Conservation (phyloP, 2,113 vertebrate genomes). For the Leptobrachium ailaonicum region DNA sequence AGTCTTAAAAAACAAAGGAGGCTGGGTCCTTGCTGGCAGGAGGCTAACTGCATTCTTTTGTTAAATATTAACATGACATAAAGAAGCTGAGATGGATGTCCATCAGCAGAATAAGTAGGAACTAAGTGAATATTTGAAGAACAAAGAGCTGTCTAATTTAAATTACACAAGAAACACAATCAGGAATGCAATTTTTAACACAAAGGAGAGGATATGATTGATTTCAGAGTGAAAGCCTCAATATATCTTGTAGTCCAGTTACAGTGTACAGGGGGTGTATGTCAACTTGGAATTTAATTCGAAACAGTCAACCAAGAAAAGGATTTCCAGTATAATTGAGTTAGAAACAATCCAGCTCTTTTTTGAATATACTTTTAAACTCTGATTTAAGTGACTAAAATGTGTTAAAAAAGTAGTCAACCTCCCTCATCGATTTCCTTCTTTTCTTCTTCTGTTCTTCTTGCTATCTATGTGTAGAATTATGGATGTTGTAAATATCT, state of each 20-base stretch:
- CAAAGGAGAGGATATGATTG: constrained; percentile 57
- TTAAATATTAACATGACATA: constrained; percentile 79
- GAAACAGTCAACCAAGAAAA: background rate
- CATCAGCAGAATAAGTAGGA: constrained; percentile 76
- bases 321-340: too few relatives aligned
- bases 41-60: constrained; percentile 74
- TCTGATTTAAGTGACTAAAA: too few relatives aligned
- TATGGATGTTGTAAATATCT: too few relatives aligned
- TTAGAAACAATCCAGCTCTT: too few relatives aligned
- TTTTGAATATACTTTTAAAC: too few relatives aligned
- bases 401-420: too few relatives aligned
- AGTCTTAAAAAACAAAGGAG: constrained; percentile 69
- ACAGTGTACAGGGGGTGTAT: background rate
- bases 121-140: constrained; percentile 73
- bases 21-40: constrained; percentile 64
- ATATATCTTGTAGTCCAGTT: background rate
- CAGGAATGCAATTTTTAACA: constrained; percentile 67
- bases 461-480: too few relatives aligned
- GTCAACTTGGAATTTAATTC: background rate
- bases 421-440: too few relatives aligned
- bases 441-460: too few relatives aligned
- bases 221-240: constrained; percentile 18
- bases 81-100: constrained; percentile 74
- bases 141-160: constrained; percentile 79
- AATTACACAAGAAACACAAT: constrained; percentile 72